Evolutionary conservation across 2,113 vertebrate genomes (phyloP).

Genomic region (Callorhinus ursinus): DNA sequence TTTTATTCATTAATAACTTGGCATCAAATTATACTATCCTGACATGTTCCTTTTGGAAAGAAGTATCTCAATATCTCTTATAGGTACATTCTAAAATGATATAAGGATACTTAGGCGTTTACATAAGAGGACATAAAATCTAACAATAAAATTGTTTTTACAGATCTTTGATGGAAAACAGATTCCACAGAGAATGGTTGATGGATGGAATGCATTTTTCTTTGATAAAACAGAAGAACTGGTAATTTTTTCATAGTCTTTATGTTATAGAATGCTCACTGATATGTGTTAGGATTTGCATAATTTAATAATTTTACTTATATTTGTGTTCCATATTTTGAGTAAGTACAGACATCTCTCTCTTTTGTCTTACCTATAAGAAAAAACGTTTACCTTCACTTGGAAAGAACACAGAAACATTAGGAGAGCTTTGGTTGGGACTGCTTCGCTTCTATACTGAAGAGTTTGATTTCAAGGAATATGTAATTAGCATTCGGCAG

Average conservation of each 20-base stretch:
- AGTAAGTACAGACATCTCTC: background rate
- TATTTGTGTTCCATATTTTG: background rate
- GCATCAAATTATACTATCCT: constrained; percentile 17
- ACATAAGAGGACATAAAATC: constrained; percentile 19
- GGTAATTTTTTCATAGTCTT: constrained; percentile 86
- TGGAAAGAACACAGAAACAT: constrained; percentile 93
- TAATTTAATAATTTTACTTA: constrained; percentile 59
- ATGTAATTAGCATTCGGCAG: constrained; percentile 98
- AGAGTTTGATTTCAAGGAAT: constrained; percentile 99
- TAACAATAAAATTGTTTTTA: constrained; percentile 73
- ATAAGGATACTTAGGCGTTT: background rate
- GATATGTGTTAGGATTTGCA: constrained; percentile 8
- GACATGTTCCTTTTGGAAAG: constrained; percentile 24
- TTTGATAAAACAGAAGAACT: constrained; percentile 94
- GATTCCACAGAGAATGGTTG: constrained; percentile 96
- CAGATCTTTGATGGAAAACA: constrained; percentile 96
- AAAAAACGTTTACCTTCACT: constrained; percentile 90
- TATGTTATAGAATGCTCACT: constrained; percentile 38
- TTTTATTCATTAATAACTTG: constrained; percentile 51
- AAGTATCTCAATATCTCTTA: constrained; percentile 28
- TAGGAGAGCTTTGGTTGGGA: constrained; percentile 97
- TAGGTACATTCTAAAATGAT: constrained; percentile 55
- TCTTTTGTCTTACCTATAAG: constrained; percentile 84
- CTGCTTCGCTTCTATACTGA: constrained; percentile 98
- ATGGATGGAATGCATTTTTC: constrained; percentile 99